Percentiles rank a stretch among this genome's conserved stretches.
phyloP scores from a whole-genome alignment of 1,140 invertebrate genomes.

The Dinothrombium tinctorium region DNA sequence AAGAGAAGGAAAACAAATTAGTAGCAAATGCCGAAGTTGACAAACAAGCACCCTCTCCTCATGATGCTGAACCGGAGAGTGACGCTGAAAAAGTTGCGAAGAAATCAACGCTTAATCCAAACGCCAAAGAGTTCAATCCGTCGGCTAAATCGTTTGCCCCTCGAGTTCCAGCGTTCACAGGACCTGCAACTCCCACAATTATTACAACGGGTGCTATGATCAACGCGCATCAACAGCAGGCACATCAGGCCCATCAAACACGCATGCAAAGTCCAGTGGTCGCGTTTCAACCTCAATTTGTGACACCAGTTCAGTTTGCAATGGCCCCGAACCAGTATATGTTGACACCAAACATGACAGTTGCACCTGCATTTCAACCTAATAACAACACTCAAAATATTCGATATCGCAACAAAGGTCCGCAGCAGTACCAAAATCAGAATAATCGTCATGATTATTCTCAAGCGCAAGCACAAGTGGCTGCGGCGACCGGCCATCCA shows the following conservation, averaged over 20 bases:
- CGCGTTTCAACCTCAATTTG: neutral
- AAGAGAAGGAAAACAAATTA: too few relatives aligned
- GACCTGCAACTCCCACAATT: slow-evolving; percentile 4
- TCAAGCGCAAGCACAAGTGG: slow-evolving; percentile 9
- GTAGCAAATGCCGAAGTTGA: too few relatives aligned
- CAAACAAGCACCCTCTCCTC: too few relatives aligned
- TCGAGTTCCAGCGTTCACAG: slow-evolving; percentile 4
- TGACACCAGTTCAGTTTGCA: neutral
- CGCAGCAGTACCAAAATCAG: slow-evolving; percentile 5
- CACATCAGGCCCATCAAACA: neutral
- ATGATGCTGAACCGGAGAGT: neutral
- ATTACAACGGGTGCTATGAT: neutral
- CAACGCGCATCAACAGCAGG: neutral
- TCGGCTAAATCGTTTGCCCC: slow-evolving; percentile 60
- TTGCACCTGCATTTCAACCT: neutral
- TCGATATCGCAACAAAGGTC: slow-evolving; percentile 2
- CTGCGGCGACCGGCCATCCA: slow-evolving; percentile 13
- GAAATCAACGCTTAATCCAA: slow-evolving; percentile 57
- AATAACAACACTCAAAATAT: slow-evolving; percentile 1
- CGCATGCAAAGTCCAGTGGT: neutral
- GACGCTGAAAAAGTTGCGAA: slow-evolving; percentile 23
- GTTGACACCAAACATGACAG: neutral
- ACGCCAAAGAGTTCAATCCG: slow-evolving; percentile 64
- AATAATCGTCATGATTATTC: slow-evolving; percentile 6
- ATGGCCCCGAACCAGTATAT: neutral